These are phyloP conservation scores for Austrolebias charrua DNA, from an alignment of 2,797 vertebrate genomes.

Conservation along the genomic window DNA sequence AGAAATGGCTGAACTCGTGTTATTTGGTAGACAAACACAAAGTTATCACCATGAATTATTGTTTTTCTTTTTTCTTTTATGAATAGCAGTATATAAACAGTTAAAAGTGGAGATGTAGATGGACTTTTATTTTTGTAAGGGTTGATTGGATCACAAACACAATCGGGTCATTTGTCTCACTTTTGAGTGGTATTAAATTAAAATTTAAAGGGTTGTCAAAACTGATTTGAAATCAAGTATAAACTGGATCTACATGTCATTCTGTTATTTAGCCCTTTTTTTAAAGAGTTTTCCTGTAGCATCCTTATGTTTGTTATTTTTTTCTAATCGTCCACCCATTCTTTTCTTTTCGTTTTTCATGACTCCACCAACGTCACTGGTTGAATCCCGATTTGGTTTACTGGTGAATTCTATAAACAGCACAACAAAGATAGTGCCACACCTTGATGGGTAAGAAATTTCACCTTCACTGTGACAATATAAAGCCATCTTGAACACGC, in stretches of 20 bases:
- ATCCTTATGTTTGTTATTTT: conserved; percentile 17
- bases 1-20: conserved; percentile 34
- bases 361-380: conserved; percentile 59
- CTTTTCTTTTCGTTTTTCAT: conserved; percentile 61
- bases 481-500: too few species aligned
- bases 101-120: conserved; percentile 7
- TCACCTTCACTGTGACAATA: too few species aligned
- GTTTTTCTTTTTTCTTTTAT: too few species aligned
- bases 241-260: conserved; percentile 22
- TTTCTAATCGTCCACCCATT: conserved; percentile 64
- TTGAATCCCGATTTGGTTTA: conserved; percentile 59
- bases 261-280: conserved; percentile 8
- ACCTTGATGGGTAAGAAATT: conserved; percentile 90
- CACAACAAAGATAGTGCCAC: conserved; percentile 95
- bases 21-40: background rate
- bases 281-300: conserved; percentile 34
- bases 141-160: conserved; percentile 17
- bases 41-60: too few species aligned
- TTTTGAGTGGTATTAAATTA: conserved; percentile 15
- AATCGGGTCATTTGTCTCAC: conserved; percentile 5
- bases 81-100: background rate
- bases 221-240: conserved; percentile 24
- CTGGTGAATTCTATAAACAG: conserved; percentile 75
- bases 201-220: conserved; percentile 11
- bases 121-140: conserved; percentile 4